phyloP scores from a whole-genome alignment of 2,888 invertebrate genomes.

The Pecten maximus region DNA sequence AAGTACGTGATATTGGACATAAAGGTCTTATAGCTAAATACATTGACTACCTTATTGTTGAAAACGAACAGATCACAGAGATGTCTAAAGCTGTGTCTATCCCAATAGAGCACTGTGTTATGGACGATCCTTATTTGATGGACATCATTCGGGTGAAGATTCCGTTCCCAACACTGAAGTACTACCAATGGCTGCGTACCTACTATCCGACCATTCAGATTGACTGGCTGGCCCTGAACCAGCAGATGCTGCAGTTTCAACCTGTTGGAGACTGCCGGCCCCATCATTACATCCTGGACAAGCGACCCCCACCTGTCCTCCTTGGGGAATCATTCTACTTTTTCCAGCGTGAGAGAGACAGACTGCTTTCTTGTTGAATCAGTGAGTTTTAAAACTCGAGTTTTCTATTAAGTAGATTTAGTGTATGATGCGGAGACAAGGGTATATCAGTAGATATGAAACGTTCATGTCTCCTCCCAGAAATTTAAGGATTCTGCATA shows the following conservation, averaged over 20 bases:
- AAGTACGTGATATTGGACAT: conserved; percentile 52
- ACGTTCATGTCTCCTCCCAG: too few relatives aligned
- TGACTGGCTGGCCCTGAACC: conserved; percentile 50
- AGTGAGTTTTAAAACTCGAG: background rate
- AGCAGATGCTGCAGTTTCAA: conserved; percentile 45
- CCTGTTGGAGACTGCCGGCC: conserved; percentile 40
- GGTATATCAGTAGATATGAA: background rate
- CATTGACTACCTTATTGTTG: conserved; percentile 76
- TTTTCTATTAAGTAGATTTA: too few relatives aligned
- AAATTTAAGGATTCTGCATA: too few relatives aligned
- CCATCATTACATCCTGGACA: conserved; percentile 58
- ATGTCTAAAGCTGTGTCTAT: conserved; percentile 75
- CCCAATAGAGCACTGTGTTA: conserved; percentile 75
- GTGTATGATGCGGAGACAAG: background rate
- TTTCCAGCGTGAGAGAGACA: conserved; percentile 67
- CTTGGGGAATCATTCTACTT: conserved; percentile 75
- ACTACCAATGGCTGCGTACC: conserved; percentile 71
- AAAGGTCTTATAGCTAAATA: conserved; percentile 66
- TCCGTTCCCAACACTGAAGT: conserved; percentile 75
- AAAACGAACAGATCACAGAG: conserved; percentile 78
- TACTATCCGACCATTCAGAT: conserved; percentile 68
- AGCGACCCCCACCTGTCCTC: conserved; percentile 66
- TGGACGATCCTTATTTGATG: conserved; percentile 77
- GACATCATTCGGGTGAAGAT: conserved; percentile 69
- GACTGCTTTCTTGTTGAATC: conserved; percentile 22